Conservation (phyloP, 1,140 invertebrate genomes). For the Dreissena polymorpha region DNA sequence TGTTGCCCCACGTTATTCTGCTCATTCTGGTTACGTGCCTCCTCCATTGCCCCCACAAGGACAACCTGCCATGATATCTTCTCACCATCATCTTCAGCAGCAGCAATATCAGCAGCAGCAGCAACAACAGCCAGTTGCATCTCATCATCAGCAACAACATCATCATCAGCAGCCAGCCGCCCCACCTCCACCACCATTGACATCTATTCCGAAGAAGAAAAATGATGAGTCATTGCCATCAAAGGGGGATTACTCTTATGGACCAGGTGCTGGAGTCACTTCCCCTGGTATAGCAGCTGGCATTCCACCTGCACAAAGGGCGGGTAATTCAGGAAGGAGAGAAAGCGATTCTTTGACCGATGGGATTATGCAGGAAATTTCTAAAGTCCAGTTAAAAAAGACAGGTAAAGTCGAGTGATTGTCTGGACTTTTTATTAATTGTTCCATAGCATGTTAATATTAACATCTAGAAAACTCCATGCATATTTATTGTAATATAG, state of each 20-base stretch:
- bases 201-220: constrained; percentile 43
- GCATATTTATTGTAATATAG: too few relatives aligned
- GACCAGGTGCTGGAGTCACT: neutral
- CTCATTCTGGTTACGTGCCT: neutral
- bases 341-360: neutral
- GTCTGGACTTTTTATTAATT: too few relatives aligned
- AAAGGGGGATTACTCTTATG: neutral
- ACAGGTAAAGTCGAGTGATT: constrained; percentile 36
- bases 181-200: constrained; percentile 41
- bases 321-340: neutral
- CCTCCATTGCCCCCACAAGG: neutral
- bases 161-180: neutral
- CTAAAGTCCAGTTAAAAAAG: constrained; percentile 47
- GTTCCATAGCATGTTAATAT: too few relatives aligned
- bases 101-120: neutral
- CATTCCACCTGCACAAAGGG: constrained; percentile 2
- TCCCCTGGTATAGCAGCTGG: neutral
- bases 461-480: too few relatives aligned
- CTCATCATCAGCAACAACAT: neutral
- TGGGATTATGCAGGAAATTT: constrained; percentile 26
- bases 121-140: neutral
- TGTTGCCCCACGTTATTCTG: neutral
- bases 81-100: neutral
- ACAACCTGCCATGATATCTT: neutral
- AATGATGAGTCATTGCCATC: neutral